Base-by-base conservation (phyloP, 2,113 vertebrate species). In the Pycnonotus jocosus region DNA sequence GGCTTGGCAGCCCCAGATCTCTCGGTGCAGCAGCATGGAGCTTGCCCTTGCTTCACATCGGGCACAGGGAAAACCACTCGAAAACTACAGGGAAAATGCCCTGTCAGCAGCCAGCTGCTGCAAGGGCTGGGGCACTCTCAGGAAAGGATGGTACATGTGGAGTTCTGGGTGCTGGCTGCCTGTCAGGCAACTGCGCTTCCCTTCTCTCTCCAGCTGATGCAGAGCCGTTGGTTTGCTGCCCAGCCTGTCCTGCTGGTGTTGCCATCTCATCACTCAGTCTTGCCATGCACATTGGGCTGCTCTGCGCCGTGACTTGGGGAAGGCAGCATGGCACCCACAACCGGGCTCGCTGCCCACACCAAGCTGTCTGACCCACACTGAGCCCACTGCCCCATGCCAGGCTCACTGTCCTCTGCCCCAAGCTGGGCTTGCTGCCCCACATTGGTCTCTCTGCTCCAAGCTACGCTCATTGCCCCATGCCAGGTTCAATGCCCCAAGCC, bases 1-100 rank as follows among this genome's bases (percentile, higher is more conserved):
- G 12, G 78, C 92, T 76, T 21, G 95, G 96, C 96, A 89, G 95
- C 86, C 95, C 96, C 96, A 89, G 92, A 93, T 90, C 92, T 94
- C 96, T 82, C 42, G 58, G 77, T 72, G 93, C 87, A 84, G 45
- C 8, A 84, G 45, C 7, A 19, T 4, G 8, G 80, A 88, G 48
- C 62, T 87, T 24, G 38, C 50, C 61, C 40, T 92, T 82, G 94
- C 82, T 94, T 86, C 71, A 30, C 25, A 28, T 74, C 42, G 17
- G 40, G 44, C 38, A 60, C 38, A 4, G 1, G 53, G 92, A 37
- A 91, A 90, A 44, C 5, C 57, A 23, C 24, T 31, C 16, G 17
- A 33, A 61, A 76, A 16, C 17, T 10, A 22, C 25, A 35, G 56
- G 48, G 71, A 27, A 54, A 69, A 76, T 8, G 12, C 28, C 33